Evolutionary conservation across 2,797 vertebrate species (phyloP).

Genomic region (Rachycentron canadum): DNA sequence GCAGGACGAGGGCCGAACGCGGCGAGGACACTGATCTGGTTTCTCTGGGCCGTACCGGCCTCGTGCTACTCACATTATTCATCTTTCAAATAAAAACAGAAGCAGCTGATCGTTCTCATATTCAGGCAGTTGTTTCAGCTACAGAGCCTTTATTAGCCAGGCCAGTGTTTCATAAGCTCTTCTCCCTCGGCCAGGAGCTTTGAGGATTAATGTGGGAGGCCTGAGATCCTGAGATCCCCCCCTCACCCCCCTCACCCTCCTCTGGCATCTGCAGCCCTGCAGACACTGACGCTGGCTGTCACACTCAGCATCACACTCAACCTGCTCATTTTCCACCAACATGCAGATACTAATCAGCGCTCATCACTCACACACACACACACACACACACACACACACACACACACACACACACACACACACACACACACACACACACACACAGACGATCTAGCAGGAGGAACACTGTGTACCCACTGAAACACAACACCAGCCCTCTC

Average conservation of each 20-base stretch:
- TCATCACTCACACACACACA: not conserved
- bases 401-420: not conserved
- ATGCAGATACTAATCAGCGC: not conserved
- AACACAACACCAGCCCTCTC: not conserved
- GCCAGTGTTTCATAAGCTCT: not conserved
- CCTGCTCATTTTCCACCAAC: not conserved
- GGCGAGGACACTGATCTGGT: too few species aligned
- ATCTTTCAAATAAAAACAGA: too few species aligned
- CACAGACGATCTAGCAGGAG: not conserved
- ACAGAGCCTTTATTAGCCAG: not conserved
- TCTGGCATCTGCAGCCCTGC: not conserved
- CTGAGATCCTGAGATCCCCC: constrained; percentile 22
- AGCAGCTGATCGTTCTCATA: not conserved
- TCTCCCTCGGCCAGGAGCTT: constrained; percentile 31
- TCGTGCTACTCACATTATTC: too few species aligned
- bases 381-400: too few species aligned
- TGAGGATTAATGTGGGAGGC: constrained; percentile 62
- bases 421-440: not conserved
- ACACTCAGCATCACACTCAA: not conserved
- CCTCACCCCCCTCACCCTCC: constrained; percentile 12
- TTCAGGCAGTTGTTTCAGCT: not conserved
- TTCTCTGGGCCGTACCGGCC: too few species aligned
- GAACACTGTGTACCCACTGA: not conserved
- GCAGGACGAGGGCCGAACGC: too few species aligned
- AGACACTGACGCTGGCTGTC: constrained; percentile 15